A percentile compares a stretch with the other conserved stretches of the same genome.
These are phyloP conservation scores for Philaethria dido DNA, from an alignment of 2,888 invertebrate genomes.

Conservation along the genomic window DNA sequence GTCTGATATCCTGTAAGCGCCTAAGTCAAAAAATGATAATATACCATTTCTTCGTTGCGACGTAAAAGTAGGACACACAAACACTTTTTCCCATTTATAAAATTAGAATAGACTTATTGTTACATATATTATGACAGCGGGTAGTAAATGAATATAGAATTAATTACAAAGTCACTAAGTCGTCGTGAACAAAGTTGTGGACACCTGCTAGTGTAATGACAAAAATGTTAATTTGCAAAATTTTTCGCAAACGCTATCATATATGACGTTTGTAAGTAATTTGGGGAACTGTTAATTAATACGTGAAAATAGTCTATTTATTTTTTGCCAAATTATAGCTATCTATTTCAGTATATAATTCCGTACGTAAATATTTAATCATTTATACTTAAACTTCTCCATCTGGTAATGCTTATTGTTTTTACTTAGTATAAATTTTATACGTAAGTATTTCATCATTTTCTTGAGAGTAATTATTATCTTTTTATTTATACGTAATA, in stretches of 20 bases:
- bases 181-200: no score
- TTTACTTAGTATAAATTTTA: neutral
- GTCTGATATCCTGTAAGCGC: no score
- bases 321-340: neutral
- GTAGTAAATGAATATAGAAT: no score
- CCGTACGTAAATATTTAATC: neutral
- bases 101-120: no score
- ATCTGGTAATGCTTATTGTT: neutral
- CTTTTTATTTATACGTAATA: neutral
- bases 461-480: neutral
- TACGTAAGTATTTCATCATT: neutral
- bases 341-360: neutral
- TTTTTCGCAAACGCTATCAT: slow-evolving; percentile 21
- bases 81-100: no score
- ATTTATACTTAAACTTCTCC: neutral
- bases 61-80: no score
- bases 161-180: no score
- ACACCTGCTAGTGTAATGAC: neutral
- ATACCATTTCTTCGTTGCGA: no score
- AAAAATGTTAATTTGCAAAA: slow-evolving; percentile 5
- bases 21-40: no score
- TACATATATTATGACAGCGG: no score
- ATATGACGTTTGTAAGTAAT: slow-evolving; percentile 23
- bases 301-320: neutral
- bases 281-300: neutral